Base-by-base conservation (phyloP, 2,888 invertebrate genomes). In the Thyatira batis region DNA sequence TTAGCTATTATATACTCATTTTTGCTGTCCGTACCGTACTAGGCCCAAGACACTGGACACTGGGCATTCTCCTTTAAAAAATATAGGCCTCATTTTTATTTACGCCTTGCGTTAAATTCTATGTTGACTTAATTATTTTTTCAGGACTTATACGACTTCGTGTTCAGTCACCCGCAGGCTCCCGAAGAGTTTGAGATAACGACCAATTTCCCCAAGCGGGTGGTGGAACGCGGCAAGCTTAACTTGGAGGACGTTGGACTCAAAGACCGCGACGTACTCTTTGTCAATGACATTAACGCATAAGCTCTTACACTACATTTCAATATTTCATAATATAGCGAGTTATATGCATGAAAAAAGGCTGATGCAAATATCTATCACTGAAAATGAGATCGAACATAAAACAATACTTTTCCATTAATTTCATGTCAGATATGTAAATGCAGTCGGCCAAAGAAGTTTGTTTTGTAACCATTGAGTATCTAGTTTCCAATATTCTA, bases 111-210 rank as follows among this genome's bases (percentile, higher is more conserved):
- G n/a, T n/a, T n/a, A n/a, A n/a, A n/a, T n/a, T n/a, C n/a, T n/a
- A n/a, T n/a, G n/a, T n/a, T n/a, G n/a, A n/a, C n/a, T n/a, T n/a
- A n/a, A n/a, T 45, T 23, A 44, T 65, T 59, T 21, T 93, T 94
- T 28, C 92, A 99, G 98, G 96, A 97, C 80, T 94, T 99, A 60
- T 98, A 98, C 89, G 96, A 97, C 86, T 99, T 96, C 91, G 97
- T 99, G 64, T 98, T 98, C 90, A 98, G 98, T 80, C 98, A 99
- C 89, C 97, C 98, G 3, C 95, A 95, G 70, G 95, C 98, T 11
- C 99, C 99, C 1, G 94, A 97, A 80, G 95, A 96, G 80, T 99
- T 99, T 82, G 98, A 98, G 92, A 97, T 99, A 63, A 97, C 97
- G 49, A 98, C 98, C 63, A 98, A 98, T 91, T 99, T 97, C 84